Conservation (phyloP, 2,888 invertebrate species). For the Oeneis ivallda region DNA sequence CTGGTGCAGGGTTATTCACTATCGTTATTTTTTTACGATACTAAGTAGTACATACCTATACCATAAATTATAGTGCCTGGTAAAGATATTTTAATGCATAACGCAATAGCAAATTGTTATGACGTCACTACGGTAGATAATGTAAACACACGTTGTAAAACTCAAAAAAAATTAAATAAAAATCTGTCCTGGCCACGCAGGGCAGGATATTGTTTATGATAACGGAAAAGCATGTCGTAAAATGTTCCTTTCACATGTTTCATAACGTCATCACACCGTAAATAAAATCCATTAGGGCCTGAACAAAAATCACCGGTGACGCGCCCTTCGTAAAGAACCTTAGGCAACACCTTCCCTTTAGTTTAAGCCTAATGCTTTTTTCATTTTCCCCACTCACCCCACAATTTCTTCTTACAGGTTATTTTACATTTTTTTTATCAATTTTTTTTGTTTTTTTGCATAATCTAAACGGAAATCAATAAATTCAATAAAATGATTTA, state of each 20-base stretch:
- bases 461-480: not conserved
- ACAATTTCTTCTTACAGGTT: not conserved
- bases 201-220: not conserved
- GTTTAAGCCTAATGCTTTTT: constrained; percentile 70
- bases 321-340: constrained; percentile 59
- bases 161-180: no score
- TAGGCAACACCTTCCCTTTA: constrained; percentile 61
- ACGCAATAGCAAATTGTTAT: no score
- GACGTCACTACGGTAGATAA: no score
- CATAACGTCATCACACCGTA: constrained; percentile 25
- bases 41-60: no score
- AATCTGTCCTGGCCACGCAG: no score
- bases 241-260: constrained; percentile 27
- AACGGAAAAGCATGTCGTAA: constrained; percentile 12
- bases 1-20: no score
- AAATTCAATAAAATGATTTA: no score
- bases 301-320: constrained; percentile 64
- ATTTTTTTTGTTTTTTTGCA: not conserved
- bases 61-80: no score
- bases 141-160: no score
- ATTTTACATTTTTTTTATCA: not conserved
- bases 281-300: constrained; percentile 42
- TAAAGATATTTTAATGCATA: no score
- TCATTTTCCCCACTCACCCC: constrained; percentile 48
- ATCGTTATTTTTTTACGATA: no score